Conservation (phyloP, 2,113 vertebrate species). For the Protomyctophum bolini region DNA sequence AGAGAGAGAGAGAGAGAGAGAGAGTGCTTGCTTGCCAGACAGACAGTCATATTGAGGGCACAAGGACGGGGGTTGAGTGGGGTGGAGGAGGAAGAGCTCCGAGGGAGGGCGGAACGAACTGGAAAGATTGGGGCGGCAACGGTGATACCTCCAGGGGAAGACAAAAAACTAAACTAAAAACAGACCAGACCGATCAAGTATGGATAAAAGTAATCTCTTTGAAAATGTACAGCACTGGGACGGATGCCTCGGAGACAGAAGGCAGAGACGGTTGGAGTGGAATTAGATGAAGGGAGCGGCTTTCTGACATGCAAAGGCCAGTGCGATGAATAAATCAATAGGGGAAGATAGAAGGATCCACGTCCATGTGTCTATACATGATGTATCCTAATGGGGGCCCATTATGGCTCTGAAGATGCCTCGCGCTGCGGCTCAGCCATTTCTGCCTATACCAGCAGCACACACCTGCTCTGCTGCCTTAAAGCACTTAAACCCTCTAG, state of each 20-base stretch:
- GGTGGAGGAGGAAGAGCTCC: constrained; percentile 3
- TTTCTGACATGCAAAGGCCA: constrained; percentile 48
- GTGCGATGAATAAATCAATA: constrained; percentile 67
- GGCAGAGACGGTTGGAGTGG: constrained; percentile 41
- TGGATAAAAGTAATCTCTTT: constrained; percentile 17
- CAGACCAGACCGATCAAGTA: too few relatives aligned
- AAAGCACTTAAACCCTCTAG: not conserved
- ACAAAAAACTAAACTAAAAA: not conserved
- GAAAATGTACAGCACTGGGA: constrained; percentile 13
- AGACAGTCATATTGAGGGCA: constrained; percentile 44
- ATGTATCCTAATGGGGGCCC: constrained; percentile 62
- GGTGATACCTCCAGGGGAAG: not conserved
- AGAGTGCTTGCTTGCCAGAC: not conserved
- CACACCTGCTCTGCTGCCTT: constrained; percentile 29
- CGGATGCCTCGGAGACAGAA: constrained; percentile 23
- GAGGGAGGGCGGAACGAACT: constrained; percentile 1
- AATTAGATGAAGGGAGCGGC: constrained; percentile 59
- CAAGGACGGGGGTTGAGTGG: constrained; percentile 1
- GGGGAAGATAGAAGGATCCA: constrained; percentile 33
- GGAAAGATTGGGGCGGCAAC: not conserved
- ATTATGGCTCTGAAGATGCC: constrained; percentile 54
- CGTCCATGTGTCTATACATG: constrained; percentile 59
- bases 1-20: too few relatives aligned
- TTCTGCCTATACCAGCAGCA: constrained; percentile 10
- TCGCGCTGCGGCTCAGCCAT: constrained; percentile 24